Percentiles rank a stretch among this genome's conserved stretches.
Conservation (phyloP, 2,888 invertebrate genomes). For the Morpho helenor region DNA sequence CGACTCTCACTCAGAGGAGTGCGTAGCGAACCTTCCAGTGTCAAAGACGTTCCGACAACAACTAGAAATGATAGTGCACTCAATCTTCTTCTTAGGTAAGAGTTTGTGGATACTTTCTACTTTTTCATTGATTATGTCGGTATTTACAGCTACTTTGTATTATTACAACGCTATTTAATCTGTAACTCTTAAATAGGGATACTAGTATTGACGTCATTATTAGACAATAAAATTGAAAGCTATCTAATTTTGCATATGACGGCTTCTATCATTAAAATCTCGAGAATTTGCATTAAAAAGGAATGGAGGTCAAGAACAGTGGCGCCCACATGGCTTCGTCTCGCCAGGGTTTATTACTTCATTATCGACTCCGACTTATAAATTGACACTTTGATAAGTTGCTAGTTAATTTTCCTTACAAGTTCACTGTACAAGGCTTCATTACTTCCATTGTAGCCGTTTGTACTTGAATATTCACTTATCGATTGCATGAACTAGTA, state of each 20-base stretch:
- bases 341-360: constrained; percentile 44
- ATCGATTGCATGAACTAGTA: too few species aligned
- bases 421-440: constrained; percentile 39
- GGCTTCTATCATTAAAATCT: not conserved
- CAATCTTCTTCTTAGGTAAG: constrained; percentile 73
- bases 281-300: constrained; percentile 50
- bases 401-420: constrained; percentile 40
- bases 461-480: too few species aligned
- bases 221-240: not conserved
- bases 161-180: too few species aligned
- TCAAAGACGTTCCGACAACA: constrained; percentile 64
- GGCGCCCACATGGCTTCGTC: constrained; percentile 51
- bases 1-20: constrained; percentile 72
- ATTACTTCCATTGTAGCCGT: not conserved
- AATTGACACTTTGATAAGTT: constrained; percentile 36
- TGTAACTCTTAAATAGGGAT: too few species aligned
- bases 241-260: not conserved
- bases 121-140: not conserved
- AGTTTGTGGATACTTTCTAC: constrained; percentile 14
- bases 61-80: constrained; percentile 73
- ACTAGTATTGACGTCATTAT: too few species aligned
- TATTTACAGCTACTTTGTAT: too few species aligned
- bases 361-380: constrained; percentile 33
- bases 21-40: constrained; percentile 72
- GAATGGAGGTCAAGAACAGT: constrained; percentile 49